phyloP scores from a whole-genome alignment of 53 echinoderm and acorn worm genomes.

The Patiria pectinifera region DNA sequence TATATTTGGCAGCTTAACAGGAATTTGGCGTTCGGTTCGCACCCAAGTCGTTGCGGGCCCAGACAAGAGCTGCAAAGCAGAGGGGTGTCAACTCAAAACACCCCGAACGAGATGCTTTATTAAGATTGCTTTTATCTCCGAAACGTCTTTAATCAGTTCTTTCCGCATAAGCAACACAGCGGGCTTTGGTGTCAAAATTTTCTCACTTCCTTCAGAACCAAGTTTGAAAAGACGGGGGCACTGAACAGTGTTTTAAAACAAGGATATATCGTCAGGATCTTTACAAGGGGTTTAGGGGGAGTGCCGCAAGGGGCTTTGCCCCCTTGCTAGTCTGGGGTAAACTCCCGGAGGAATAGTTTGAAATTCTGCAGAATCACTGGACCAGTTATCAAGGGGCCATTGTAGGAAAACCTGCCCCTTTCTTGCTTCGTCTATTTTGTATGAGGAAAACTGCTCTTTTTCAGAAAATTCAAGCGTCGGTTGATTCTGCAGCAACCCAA shows the following conservation, averaged over 20 bases:
- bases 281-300: background rate
- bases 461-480: too few species aligned
- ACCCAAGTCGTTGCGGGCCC: background rate
- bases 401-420: background rate
- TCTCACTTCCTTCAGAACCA: background rate
- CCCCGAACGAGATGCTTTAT: background rate
- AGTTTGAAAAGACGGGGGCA: background rate
- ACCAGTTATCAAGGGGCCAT: background rate
- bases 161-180: background rate
- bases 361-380: background rate
- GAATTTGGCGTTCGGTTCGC: background rate
- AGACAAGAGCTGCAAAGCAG: background rate
- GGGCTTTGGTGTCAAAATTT: background rate
- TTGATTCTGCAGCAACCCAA: too few species aligned
- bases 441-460: background rate
- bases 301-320: background rate
- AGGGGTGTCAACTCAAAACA: background rate
- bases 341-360: background rate
- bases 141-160: background rate
- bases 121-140: background rate
- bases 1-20: constrained; percentile 2
- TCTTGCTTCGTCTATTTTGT: background rate
- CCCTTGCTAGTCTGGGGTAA: background rate
- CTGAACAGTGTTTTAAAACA: background rate
- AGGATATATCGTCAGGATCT: background rate